These are phyloP conservation scores for Corynorhinus townsendii DNA, from an alignment of 2,113 vertebrate genomes.

Conservation along the genomic window DNA sequence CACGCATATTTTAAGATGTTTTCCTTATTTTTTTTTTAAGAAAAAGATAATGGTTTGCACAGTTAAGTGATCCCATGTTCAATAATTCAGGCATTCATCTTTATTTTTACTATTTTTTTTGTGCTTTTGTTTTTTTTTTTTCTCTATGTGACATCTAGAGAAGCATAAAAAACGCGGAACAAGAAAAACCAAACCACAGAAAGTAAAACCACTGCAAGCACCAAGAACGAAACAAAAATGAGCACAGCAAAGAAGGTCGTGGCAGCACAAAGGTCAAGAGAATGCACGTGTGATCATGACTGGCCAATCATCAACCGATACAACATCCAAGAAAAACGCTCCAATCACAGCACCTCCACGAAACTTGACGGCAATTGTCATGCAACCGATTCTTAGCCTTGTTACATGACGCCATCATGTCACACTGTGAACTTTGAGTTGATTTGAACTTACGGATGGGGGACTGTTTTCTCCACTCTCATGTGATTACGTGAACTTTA, in stretches of 20 bases:
- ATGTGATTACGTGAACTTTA: slow-evolving; percentile 91
- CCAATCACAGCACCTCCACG: slow-evolving; percentile 90
- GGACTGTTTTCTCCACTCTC: slow-evolving; percentile 89
- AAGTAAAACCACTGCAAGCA: slow-evolving; percentile 88
- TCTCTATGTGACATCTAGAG: slow-evolving; percentile 86
- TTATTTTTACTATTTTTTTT: slow-evolving; percentile 80
- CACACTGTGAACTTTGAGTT: slow-evolving; percentile 89
- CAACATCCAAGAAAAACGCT: slow-evolving; percentile 90
- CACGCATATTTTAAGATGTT: slow-evolving; percentile 76
- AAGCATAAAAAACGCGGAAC: slow-evolving; percentile 86
- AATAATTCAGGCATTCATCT: slow-evolving; percentile 83
- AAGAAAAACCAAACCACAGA: slow-evolving; percentile 87
- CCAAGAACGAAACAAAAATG: slow-evolving; percentile 85
- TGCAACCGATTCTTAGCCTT: slow-evolving; percentile 89
- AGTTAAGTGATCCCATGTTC: slow-evolving; percentile 81
- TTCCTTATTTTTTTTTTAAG: slow-evolving; percentile 71
- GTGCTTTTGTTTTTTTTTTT: slow-evolving; percentile 75
- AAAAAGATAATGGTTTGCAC: slow-evolving; percentile 75
- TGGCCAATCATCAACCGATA: slow-evolving; percentile 90
- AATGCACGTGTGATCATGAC: slow-evolving; percentile 90
- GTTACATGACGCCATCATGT: slow-evolving; percentile 91
- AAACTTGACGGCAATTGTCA: slow-evolving; percentile 89
- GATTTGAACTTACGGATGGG: slow-evolving; percentile 90
- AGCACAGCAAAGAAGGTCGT: slow-evolving; percentile 87
- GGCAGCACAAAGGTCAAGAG: slow-evolving; percentile 87